Evolutionary conservation across 2,113 vertebrate genomes (phyloP), one percentile per base, ranked within the genome.

Genomic region (Saccopteryx bilineata): DNA sequence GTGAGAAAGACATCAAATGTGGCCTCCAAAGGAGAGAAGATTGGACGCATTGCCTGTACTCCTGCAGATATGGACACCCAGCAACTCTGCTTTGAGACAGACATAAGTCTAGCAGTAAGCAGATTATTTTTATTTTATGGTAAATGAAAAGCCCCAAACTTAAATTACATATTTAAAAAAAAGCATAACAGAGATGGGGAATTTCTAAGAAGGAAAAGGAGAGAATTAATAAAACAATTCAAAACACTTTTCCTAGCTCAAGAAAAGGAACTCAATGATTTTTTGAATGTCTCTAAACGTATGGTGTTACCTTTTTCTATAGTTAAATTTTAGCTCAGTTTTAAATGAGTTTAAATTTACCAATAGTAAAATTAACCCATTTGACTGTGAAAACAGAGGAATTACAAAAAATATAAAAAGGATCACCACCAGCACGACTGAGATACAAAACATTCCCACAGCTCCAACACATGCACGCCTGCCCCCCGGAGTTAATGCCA

Each of bases 1-100:
- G 66, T 5, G 4, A 63, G 81, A 54, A 90, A 50, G 10, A 58
- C 60, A 95, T 96, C 95, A 92, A 94, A 90, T 1, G 5, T 19
- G 46, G 68, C 52, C 68, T 72, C 86, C 63, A 15, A 8, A 65
- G 52, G 91, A 5, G 91, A 48, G 75, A 7, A 92, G 87, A 89
- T 14, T 91, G 91, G 46, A 75, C 39, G 50, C 5, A 0, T 54
- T 54, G 86, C 26, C 82, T 94, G 86, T 31, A 1, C 28, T 86
- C 87, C 92, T 83, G 48, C 2, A 92, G 94, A 96, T 86, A 92
- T 0, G 12, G 66, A 81, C 23, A 50, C 31, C 14, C 74, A 26
- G 46, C 4, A 7, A 63, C 28, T 87, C 80, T 63, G 52, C 50
- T 65, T 78, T 10, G 26, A 96, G 65, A 92, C 5, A 96, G 65